Base-by-base conservation (phyloP, 2,113 vertebrate species). In the Gallinago paraguaiae region DNA sequence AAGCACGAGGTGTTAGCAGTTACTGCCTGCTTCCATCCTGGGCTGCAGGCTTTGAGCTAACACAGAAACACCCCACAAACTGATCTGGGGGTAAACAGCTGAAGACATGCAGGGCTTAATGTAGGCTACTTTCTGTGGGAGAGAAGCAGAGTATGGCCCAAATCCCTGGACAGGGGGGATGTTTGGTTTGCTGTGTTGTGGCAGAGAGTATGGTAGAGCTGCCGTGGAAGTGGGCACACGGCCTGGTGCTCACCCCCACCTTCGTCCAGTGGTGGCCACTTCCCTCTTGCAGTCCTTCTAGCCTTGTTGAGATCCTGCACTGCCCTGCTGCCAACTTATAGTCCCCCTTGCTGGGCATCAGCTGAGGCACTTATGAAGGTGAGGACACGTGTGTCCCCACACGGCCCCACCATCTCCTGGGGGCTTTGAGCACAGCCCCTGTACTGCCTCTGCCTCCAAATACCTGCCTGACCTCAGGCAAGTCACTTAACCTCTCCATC, bases 201-300 rank as follows among this genome's bases (percentile, higher is more conserved):
- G 43, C 23, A 28, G 1, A 1, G 13, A n/a, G n/a, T 8, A n/a
- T 4, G 7, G 4, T 8, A 46, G 68, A 35, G 5, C 35, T 78
- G 79, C 50, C 11, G 2, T 7, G n/a, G 25, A 33, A 25, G 11
- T 2, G 4, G 63, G 30, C n/a, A 11, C 0, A 1, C 15, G 50
- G 53, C 43, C 63, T 60, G 41, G 19, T 25, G 46, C 11, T 88
- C 54, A 59, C 9, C 5, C 24, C 11, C 30, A 53, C 17, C 63
- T 91, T 65, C 28, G 1, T 16, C 24, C 75, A 50, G 12, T 5
- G 45, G 17, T 77, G 80, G 25, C 35, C 33, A 8, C 63, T 64
- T 45, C 3, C 25, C 7, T 17, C 20, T 28, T 51, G 39, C n/a
- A 90, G 11, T 15, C 75, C 33, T 57, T 57, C 41, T 61, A 78